These are phyloP conservation scores for Philopedon plagiatum DNA, from an alignment of 2,888 invertebrate species.

Conservation along the genomic window DNA sequence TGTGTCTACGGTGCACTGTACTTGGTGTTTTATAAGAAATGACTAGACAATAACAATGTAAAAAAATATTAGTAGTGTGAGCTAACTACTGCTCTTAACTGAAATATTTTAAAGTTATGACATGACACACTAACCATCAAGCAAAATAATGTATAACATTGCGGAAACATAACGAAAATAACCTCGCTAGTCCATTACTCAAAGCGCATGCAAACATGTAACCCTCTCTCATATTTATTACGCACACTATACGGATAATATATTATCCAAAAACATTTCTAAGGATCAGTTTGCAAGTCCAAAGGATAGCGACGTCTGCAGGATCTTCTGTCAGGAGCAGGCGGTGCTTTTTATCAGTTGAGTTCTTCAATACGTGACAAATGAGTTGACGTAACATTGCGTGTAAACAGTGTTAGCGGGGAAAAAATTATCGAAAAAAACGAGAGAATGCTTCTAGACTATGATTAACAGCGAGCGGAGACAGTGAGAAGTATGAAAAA, in stretches of 20 bases:
- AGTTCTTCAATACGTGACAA: conserved; percentile 45
- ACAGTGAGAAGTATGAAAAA: background rate
- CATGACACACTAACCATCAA: no score
- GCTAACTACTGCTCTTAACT: no score
- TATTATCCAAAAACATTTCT: conserved; percentile 31
- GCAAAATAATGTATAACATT: no score
- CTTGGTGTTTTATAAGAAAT: no score
- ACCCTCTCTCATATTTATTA: conserved; percentile 18
- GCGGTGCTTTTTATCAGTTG: conserved; percentile 39
- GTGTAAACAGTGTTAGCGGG: conserved; percentile 31
- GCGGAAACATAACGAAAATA: no score
- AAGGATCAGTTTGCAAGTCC: conserved; percentile 32
- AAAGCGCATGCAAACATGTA: conserved; percentile 25
- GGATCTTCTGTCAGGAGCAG: conserved; percentile 37
- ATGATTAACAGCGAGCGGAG: background rate
- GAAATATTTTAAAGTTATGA: no score
- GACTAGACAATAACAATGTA: no score
- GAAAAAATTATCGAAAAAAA: conserved; percentile 28
- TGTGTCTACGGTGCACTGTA: no score
- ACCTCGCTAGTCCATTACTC: conserved; percentile 21
- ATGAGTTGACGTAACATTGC: conserved; percentile 41
- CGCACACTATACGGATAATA: conserved; percentile 29
- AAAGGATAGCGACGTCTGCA: conserved; percentile 23
- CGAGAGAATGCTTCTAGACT: background rate
- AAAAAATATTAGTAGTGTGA: no score